These are phyloP conservation scores for Disparrhopalites patrizii DNA, from an alignment of 2,888 invertebrate genomes.

Conservation along the genomic window DNA sequence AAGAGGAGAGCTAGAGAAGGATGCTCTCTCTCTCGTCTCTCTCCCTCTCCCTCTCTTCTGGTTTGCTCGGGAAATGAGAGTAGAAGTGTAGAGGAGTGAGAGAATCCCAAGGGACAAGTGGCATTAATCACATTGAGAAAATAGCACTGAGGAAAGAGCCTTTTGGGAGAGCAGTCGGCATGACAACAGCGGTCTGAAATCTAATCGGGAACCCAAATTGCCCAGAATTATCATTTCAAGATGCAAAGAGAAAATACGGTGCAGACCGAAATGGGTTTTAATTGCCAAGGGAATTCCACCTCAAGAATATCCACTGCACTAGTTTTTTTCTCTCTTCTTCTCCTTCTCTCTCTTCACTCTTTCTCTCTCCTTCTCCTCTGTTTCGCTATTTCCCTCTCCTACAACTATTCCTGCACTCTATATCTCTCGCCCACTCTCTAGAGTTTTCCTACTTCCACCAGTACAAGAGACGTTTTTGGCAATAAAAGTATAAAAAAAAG, in stretches of 20 bases:
- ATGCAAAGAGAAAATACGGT: slow-evolving; percentile 50
- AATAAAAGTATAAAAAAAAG: too few relatives aligned
- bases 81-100: slow-evolving; percentile 27
- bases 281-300: slow-evolving; percentile 48
- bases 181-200: slow-evolving; percentile 49
- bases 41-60: slow-evolving; percentile 22
- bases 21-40: slow-evolving; percentile 20
- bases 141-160: slow-evolving; percentile 50
- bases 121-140: slow-evolving; percentile 55
- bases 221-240: slow-evolving; percentile 51
- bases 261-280: slow-evolving; percentile 48
- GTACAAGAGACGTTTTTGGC: too few relatives aligned
- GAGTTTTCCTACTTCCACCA: too few relatives aligned
- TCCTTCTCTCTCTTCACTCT: background rate
- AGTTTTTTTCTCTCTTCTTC: slow-evolving; percentile 14
- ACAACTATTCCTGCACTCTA: too few relatives aligned
- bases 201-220: slow-evolving; percentile 50
- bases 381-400: too few relatives aligned
- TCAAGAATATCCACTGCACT: slow-evolving; percentile 37
- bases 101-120: slow-evolving; percentile 37
- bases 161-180: slow-evolving; percentile 47
- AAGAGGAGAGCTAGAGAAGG: slow-evolving; percentile 26
- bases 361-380: background rate
- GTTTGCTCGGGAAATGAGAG: slow-evolving; percentile 23
- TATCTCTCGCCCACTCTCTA: too few relatives aligned